Conservation (phyloP, 2,888 invertebrate species). For the Erebia palarica region DNA sequence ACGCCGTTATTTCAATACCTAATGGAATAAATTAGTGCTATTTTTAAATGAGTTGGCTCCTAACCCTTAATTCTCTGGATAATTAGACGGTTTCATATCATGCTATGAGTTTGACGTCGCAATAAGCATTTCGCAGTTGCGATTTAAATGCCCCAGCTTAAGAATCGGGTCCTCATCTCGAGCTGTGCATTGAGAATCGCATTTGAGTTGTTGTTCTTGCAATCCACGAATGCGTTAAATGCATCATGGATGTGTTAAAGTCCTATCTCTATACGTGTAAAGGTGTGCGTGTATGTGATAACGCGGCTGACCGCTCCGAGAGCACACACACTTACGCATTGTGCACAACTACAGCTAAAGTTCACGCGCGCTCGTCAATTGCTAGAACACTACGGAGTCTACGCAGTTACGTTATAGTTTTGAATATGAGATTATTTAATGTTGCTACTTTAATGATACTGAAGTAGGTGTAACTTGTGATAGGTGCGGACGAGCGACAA, state of each 20-base stretch:
- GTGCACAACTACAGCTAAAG: no score
- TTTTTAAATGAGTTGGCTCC: slow-evolving; percentile 4
- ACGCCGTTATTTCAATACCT: not conserved
- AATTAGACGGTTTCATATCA: no score
- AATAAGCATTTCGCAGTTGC: not conserved
- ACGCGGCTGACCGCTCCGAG: no score
- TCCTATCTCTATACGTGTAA: no score
- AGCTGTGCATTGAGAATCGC: slow-evolving; percentile 28
- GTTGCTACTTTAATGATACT: slow-evolving; percentile 47
- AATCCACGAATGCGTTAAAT: no score
- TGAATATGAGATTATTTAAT: slow-evolving; percentile 58
- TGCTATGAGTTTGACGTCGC: not conserved
- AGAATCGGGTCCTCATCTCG: slow-evolving; percentile 9
- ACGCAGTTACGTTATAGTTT: slow-evolving; percentile 44
- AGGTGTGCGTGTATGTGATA: no score
- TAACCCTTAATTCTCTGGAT: not conserved
- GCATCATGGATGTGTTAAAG: no score
- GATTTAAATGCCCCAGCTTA: not conserved
- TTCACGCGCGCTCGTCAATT: no score
- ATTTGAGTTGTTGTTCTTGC: slow-evolving; percentile 33
- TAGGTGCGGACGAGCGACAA: slow-evolving; percentile 55
- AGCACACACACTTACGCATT: no score
- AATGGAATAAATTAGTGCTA: slow-evolving; percentile 13
- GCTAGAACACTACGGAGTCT: slow-evolving; percentile 34
- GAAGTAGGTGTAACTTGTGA: slow-evolving; percentile 65